A percentile compares a stretch with the other conserved stretches of the same genome.
Evolutionary conservation across 2,797 vertebrate species (phyloP).

Genomic region (Pantherophis vulpinus): DNA sequence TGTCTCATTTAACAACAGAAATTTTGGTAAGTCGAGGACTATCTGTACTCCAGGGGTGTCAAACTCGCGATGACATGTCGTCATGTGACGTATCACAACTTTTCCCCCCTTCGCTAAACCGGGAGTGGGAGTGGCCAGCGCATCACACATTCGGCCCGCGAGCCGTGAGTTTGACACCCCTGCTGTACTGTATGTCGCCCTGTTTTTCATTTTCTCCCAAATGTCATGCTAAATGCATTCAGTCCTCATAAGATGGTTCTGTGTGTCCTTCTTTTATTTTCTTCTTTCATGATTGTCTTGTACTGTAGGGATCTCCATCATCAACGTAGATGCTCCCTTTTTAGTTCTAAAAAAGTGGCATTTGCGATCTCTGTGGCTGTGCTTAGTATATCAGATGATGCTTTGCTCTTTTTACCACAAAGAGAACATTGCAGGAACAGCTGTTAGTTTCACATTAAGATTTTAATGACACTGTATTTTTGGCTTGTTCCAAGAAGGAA

Average conservation of each 20-base stretch:
- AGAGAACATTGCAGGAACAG: not conserved
- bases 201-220: not conserved
- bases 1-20: not conserved
- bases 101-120: too few species aligned
- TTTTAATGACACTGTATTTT: not conserved
- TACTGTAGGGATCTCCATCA: not conserved
- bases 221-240: not conserved
- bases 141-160: fast-evolving
- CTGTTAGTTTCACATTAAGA: not conserved
- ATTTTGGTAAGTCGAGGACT: not conserved
- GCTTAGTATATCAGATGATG: not conserved
- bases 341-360: not conserved
- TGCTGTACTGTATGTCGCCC: not conserved
- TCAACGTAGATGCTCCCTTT: not conserved
- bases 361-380: not conserved
- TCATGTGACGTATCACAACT: too few species aligned
- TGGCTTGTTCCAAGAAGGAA: not conserved
- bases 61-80: too few species aligned
- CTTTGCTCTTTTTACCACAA: not conserved
- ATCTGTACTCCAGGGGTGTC: not conserved
- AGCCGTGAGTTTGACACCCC: too few species aligned
- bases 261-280: not conserved
- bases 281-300: not conserved
- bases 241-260: not conserved
- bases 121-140: fast-evolving